phyloP scores from a whole-genome alignment of 2,113 vertebrate species.

The Glaucomys volans region DNA sequence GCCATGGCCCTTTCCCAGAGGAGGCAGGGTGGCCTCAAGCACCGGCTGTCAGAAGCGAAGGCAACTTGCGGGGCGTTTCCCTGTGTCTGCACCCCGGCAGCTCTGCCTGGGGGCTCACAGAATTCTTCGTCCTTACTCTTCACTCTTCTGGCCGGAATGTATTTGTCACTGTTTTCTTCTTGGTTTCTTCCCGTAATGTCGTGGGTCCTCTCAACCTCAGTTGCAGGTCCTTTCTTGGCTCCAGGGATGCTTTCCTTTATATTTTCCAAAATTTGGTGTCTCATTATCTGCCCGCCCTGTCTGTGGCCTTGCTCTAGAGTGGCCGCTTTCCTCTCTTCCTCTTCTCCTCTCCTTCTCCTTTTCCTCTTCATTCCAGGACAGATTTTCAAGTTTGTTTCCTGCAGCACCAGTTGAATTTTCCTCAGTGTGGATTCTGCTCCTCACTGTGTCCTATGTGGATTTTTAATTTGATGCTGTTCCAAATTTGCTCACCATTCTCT shows the following conservation, averaged over 20 bases:
- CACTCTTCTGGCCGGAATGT: background rate
- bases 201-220: background rate
- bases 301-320: background rate
- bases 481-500: background rate
- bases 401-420: background rate
- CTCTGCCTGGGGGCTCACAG: background rate
- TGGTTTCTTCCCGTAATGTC: background rate
- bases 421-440: background rate
- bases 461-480: background rate
- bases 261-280: background rate
- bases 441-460: accelerated
- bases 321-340: background rate
- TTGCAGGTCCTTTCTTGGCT: background rate
- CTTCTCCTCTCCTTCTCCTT: background rate
- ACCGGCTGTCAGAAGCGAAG: background rate
- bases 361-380: background rate
- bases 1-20: background rate
- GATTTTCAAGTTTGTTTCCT: background rate
- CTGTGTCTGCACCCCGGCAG: too few species aligned
- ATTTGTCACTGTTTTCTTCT: background rate
- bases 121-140: background rate
- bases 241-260: background rate
- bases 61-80: background rate
- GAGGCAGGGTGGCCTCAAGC: too few species aligned
- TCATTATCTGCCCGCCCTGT: background rate